phyloP scores from a whole-genome alignment of 2,113 vertebrate genomes.

The Quiscalus mexicanus region DNA sequence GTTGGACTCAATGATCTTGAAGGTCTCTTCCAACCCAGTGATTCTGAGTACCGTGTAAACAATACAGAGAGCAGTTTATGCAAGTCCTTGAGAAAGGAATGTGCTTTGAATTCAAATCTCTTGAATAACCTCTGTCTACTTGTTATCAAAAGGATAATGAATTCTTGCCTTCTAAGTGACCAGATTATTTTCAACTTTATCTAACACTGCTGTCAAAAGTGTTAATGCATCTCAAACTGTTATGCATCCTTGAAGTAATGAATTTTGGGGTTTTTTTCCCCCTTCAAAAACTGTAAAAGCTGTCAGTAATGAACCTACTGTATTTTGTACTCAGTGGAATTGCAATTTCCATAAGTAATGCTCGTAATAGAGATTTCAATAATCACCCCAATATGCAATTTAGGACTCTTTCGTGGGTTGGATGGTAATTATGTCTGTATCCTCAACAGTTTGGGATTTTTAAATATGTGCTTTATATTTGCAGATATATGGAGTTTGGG shows the following conservation, averaged over 20 bases:
- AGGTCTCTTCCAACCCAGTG: background rate
- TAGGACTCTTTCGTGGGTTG: background rate
- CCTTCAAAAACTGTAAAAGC: background rate
- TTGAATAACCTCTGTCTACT: background rate
- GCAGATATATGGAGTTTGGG: conserved; percentile 98
- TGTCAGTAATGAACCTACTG: background rate
- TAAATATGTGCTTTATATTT: background rate
- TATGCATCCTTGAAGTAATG: background rate
- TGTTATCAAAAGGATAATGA: background rate
- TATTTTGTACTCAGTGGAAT: background rate
- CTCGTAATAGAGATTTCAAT: background rate
- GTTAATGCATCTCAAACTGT: background rate
- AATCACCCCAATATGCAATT: background rate
- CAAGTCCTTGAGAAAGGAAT: background rate
- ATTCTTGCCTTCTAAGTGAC: background rate
- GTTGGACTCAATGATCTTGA: background rate
- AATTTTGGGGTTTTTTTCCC: background rate
- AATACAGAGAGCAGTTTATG: background rate
- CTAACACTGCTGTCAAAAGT: background rate
- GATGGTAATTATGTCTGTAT: background rate
- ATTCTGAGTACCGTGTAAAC: background rate
- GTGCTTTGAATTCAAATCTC: background rate
- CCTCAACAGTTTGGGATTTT: background rate
- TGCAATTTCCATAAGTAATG: background rate
- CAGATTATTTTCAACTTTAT: background rate